Base-by-base conservation (phyloP, 2,797 vertebrate genomes). In the Argyrosomus regius region DNA sequence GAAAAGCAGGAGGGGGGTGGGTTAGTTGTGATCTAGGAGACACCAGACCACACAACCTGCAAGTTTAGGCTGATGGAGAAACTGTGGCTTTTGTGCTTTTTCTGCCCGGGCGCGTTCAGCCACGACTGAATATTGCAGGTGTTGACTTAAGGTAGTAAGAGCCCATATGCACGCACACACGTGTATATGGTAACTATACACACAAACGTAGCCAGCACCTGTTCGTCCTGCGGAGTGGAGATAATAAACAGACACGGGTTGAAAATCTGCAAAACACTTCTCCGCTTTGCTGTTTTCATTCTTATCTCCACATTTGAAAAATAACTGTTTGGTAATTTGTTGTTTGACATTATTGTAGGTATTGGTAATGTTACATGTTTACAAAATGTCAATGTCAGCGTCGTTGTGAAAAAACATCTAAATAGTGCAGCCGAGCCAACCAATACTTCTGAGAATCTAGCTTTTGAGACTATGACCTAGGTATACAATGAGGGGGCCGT, bases 31-130 rank as follows among this genome's bases (percentile, higher is more conserved):
- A 93, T 91, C 77, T 82, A 84, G 88, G 84, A 91, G 89, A 92
- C 91, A 87, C 69, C 61, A 92, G 94, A 94, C 93, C 94, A 95
- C 94, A 95, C 94, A 94, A 89, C 83, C 94, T 89, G 93, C 91
- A 91, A 92, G 93, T 89, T 87, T 75, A 89, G 92, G 86, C 89
- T 81, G 77, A 91, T 88, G 82, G 75, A 79, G 87, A 87, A 87
- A 82, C 82, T 88, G 83, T 70, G 86, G 87, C 87, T 93, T 91
- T 92, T 89, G 88, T 90, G 81, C 75, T 85, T 75, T 65, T 81
- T 84, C 85, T 90, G 88, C 78, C 80, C 79, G 86, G 87, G 78
- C 67, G 62, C 77, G 82, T 91, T 93, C 76, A 92, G 88, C 89
- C 82, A 87, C 65, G 59, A 77, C 84, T 72, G 77, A 87, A 75